Percentiles rank a stretch among this genome's conserved stretches.
Evolutionary conservation across 2,888 invertebrate genomes (phyloP).

Genomic region (Sphaerophoria rueppellii): DNA sequence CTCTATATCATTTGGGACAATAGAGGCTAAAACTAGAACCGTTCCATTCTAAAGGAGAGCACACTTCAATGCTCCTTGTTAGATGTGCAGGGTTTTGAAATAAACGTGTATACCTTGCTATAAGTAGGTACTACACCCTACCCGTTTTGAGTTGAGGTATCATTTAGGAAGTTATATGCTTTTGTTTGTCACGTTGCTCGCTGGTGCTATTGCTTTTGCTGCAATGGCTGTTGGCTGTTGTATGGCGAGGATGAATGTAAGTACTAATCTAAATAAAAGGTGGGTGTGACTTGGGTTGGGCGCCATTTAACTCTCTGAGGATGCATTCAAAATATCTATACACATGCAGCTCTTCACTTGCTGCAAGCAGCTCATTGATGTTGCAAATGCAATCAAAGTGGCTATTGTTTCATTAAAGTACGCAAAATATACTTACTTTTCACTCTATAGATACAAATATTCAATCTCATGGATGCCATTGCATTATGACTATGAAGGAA

Average conservation of each 20-base stretch:
- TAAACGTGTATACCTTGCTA: not conserved
- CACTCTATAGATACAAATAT: not conserved
- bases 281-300: constrained; percentile 73
- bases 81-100: constrained; percentile 16
- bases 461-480: not conserved
- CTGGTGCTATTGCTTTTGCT: constrained; percentile 20
- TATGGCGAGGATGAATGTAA: constrained; percentile 69
- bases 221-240: constrained; percentile 54
- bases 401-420: constrained; percentile 72
- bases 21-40: constrained; percentile 70
- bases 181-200: constrained; percentile 39
- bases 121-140: not conserved
- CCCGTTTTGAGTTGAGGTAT: constrained; percentile 5
- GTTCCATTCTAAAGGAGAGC: constrained; percentile 59
- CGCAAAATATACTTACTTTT: constrained; percentile 31
- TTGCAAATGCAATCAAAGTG: constrained; percentile 73
- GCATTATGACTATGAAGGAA: not conserved
- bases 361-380: constrained; percentile 66
- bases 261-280: constrained; percentile 74
- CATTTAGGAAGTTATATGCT: constrained; percentile 20
- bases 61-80: constrained; percentile 57
- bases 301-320: constrained; percentile 62
- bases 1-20: constrained; percentile 67
- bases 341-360: constrained; percentile 45
- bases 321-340: constrained; percentile 32